Evolutionary conservation across 2,113 vertebrate species (phyloP), one percentile per base, ranked within the genome.

Genomic region (Phylloscopus trochilus): DNA sequence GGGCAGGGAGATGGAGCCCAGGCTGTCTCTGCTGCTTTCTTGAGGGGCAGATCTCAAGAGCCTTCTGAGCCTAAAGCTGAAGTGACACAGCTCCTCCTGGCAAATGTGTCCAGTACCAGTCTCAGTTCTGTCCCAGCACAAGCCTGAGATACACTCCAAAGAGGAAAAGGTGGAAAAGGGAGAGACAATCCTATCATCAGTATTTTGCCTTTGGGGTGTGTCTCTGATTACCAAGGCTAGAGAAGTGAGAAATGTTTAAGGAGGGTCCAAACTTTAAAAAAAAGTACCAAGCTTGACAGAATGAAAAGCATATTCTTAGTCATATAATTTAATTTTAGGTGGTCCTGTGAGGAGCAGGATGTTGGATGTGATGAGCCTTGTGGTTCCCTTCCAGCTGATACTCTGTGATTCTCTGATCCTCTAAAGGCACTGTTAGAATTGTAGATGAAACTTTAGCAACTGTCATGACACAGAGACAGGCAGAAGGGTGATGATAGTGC

Each of bases 71-170:
- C n/a, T 75, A 31, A 76, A 69, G 53, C 16, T 58, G 24, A 51
- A 26, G 83, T 18, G 44, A 56, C 46, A 21, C 49, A 80, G 31
- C 31, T 93, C 58, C 73, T 73, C 47, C 35, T 0, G 2, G 67
- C 52, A 75, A 70, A 86, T 6, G 3, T 0, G 0, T 20, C 22
- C 55, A 49, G 7, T 10, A 15, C 26, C 4, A 31, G 35, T 13
- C 21, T 51, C 49, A 67, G 53, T 19, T 62, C 58, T 44, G 28
- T 30, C 23, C n/a, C 44, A 89, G 20, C 17, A 51, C 0, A 0
- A 70, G 62, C 47, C 58, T 68, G 30, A 79, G 46, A 43, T 10
- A 55, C 27, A 21, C 24, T 62, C 63, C 53, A 69, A 35, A 52
- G 15, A 16, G 37, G 33, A 60, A 86, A 86, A 60, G 14, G 9